phyloP scores from a whole-genome alignment of 1,140 invertebrate species.

The Listronotus oregonensis region DNA sequence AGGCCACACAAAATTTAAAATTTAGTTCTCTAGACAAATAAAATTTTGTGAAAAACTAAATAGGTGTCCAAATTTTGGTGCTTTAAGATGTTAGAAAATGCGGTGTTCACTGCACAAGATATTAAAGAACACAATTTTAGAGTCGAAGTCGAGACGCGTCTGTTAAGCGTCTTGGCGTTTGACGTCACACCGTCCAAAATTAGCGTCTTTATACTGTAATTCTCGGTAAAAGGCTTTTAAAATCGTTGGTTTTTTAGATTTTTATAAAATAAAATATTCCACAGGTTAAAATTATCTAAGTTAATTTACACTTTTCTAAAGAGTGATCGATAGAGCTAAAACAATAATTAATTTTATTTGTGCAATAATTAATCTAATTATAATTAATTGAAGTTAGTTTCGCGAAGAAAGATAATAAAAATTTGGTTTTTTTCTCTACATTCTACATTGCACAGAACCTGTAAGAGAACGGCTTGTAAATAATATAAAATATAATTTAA shows the following conservation, averaged over 20 bases:
- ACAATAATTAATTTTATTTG: no score
- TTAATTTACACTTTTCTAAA: no score
- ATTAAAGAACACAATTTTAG: slow-evolving; percentile 39
- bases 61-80: neutral
- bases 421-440: no score
- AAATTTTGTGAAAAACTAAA: slow-evolving; percentile 10
- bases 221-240: slow-evolving; percentile 19
- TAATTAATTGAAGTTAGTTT: no score
- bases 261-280: slow-evolving; percentile 13
- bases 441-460: no score
- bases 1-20: slow-evolving; percentile 6
- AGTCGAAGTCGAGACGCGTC: slow-evolving; percentile 12
- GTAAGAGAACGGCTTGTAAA: no score
- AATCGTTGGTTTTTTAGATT: slow-evolving; percentile 17
- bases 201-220: slow-evolving; percentile 38
- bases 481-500: no score
- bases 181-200: slow-evolving; percentile 45
- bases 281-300: no score
- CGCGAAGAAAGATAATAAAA: no score
- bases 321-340: no score
- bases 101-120: slow-evolving; percentile 43
- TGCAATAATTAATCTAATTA: no score
- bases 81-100: slow-evolving; percentile 33
- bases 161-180: slow-evolving; percentile 37
- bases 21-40: slow-evolving; percentile 8